phyloP scores from a whole-genome alignment of 2,797 vertebrate species.

The Ptychobarbus kaznakovi region DNA sequence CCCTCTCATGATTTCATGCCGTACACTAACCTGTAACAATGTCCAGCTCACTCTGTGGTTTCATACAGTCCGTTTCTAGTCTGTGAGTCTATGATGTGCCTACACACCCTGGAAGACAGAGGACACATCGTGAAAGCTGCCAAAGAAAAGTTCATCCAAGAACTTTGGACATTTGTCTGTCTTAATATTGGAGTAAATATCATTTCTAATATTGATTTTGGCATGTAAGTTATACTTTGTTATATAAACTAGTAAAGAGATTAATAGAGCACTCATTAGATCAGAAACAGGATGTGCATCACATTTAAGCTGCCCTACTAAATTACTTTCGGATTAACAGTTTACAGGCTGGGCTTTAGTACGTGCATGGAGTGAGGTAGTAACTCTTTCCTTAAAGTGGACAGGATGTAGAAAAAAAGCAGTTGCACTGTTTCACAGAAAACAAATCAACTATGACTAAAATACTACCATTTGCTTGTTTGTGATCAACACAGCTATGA shows the following conservation, averaged over 20 bases:
- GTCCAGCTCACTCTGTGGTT: not conserved
- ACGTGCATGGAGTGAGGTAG: not conserved
- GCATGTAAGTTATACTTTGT: not conserved
- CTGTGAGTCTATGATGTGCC: not conserved
- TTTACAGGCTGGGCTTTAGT: not conserved
- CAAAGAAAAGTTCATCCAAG: slow-evolving; percentile 12
- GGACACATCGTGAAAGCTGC: not conserved
- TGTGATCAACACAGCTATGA: not conserved
- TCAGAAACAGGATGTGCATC: not conserved
- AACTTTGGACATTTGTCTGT: not conserved
- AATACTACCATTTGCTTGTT: not conserved
- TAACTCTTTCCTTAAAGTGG: not conserved
- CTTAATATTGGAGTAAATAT: not conserved
- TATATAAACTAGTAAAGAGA: not conserved
- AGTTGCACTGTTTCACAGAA: not conserved
- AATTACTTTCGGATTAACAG: not conserved
- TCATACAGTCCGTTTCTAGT: not conserved
- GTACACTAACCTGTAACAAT: not conserved
- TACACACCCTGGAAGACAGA: not conserved
- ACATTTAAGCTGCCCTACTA: not conserved
- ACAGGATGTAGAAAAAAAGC: not conserved
- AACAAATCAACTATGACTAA: not conserved
- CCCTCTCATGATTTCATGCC: not conserved
- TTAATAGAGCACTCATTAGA: not conserved
- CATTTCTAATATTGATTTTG: not conserved